Conservation (phyloP, 1,140 invertebrate genomes). For the Hyles vespertilio region DNA sequence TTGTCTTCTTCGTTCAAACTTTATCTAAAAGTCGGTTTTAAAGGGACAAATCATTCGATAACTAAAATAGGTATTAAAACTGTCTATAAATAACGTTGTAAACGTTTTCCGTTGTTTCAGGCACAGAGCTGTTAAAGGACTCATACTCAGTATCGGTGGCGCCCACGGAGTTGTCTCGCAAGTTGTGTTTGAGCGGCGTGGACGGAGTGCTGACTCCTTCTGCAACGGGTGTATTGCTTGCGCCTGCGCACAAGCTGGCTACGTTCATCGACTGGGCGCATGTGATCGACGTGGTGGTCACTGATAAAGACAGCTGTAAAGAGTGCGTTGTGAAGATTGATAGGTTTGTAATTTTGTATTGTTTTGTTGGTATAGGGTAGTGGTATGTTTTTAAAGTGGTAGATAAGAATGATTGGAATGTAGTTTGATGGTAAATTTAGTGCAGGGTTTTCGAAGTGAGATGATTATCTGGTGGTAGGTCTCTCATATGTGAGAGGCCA, state of each 20-base stretch:
- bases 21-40: no score
- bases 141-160: slow-evolving; percentile 54
- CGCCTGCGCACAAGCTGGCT: slow-evolving; percentile 29
- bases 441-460: no score
- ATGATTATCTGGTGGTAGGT: no score
- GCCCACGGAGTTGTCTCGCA: slow-evolving; percentile 46
- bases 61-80: no score
- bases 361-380: not conserved
- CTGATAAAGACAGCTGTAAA: slow-evolving; percentile 36
- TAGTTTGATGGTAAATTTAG: no score
- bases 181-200: slow-evolving; percentile 36
- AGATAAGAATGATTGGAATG: no score
- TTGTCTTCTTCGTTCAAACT: no score
- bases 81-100: no score
- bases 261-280: slow-evolving; percentile 45
- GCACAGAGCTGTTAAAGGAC: slow-evolving; percentile 56
- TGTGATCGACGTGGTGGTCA: slow-evolving; percentile 36
- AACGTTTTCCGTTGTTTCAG: slow-evolving; percentile 33
- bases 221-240: slow-evolving; percentile 37
- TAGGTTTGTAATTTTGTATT: slow-evolving; percentile 42
- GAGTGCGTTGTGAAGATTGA: slow-evolving; percentile 47
- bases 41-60: no score
- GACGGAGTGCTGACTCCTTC: slow-evolving; percentile 45
- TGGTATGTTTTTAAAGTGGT: no score
- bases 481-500: no score